Evolutionary conservation across 2,888 invertebrate genomes (phyloP).

Genomic region (Eupithecia vulgata): DNA sequence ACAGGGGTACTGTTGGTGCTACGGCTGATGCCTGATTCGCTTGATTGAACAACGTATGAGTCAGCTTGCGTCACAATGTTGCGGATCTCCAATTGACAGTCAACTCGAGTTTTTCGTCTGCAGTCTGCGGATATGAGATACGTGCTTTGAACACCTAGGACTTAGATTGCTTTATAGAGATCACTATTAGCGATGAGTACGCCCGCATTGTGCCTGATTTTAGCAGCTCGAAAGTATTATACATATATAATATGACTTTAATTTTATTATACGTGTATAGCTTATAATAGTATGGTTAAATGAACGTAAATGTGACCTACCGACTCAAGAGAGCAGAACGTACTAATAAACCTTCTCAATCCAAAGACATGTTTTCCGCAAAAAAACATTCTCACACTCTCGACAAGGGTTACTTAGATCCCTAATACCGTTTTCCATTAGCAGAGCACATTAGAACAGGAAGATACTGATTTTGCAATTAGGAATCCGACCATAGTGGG

Average conservation of each 20-base stretch:
- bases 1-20: background rate
- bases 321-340: too few relatives aligned
- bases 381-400: constrained; percentile 9
- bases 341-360: background rate
- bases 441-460: constrained; percentile 3
- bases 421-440: constrained; percentile 22
- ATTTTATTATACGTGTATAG: too few relatives aligned
- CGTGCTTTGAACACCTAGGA: constrained; percentile 50
- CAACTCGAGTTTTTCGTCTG: constrained; percentile 40
- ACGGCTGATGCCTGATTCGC: constrained; percentile 32
- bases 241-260: too few relatives aligned
- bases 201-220: background rate
- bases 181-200: background rate
- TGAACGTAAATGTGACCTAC: too few relatives aligned
- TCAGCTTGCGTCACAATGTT: constrained; percentile 47
- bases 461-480: constrained; percentile 26
- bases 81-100: constrained; percentile 38
- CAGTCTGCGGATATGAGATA: constrained; percentile 54
- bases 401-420: constrained; percentile 9
- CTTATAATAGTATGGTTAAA: too few relatives aligned
- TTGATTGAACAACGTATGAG: constrained; percentile 41
- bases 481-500: constrained; percentile 14
- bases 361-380: constrained; percentile 2
- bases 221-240: too few relatives aligned
- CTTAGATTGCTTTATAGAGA: background rate